phyloP scores from a whole-genome alignment of 2,888 invertebrate species.

The Coronaproctus castanopsis region DNA sequence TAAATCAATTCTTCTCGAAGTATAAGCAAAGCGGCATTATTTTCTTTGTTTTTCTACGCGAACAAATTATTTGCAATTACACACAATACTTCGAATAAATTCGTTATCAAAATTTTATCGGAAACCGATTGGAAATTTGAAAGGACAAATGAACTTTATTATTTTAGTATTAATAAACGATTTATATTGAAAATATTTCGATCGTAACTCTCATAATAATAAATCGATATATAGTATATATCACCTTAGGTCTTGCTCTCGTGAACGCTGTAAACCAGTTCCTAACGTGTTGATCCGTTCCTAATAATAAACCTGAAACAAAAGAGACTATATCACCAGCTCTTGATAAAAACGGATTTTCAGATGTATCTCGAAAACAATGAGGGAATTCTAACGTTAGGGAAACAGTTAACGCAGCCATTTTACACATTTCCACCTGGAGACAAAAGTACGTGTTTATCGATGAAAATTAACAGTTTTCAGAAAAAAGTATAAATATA shows the following conservation, averaged over 20 bases:
- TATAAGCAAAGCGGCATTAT: slow-evolving; percentile 42
- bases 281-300: slow-evolving; percentile 71
- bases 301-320: slow-evolving; percentile 69
- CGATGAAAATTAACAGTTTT: too few species aligned
- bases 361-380: slow-evolving; percentile 14
- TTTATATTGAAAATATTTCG: too few species aligned
- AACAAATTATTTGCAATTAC: too few species aligned
- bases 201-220: too few species aligned
- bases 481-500: too few species aligned
- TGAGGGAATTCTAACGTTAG: slow-evolving; percentile 20
- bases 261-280: slow-evolving; percentile 87
- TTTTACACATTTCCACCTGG: slow-evolving; percentile 56
- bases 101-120: too few species aligned
- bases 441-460: too few species aligned
- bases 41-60: slow-evolving; percentile 47
- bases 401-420: slow-evolving; percentile 39
- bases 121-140: too few species aligned
- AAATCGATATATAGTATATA: not conserved
- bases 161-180: too few species aligned
- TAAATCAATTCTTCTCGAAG: slow-evolving; percentile 56
- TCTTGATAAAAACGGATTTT: slow-evolving; percentile 11
- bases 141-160: too few species aligned
- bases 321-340: slow-evolving; percentile 49
- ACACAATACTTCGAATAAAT: too few species aligned
- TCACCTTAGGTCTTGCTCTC: slow-evolving; percentile 54